Evolutionary conservation across 2,113 vertebrate species (phyloP), one percentile per base, ranked within the genome.

Genomic region (Dunckerocampus dactyliophorus): DNA sequence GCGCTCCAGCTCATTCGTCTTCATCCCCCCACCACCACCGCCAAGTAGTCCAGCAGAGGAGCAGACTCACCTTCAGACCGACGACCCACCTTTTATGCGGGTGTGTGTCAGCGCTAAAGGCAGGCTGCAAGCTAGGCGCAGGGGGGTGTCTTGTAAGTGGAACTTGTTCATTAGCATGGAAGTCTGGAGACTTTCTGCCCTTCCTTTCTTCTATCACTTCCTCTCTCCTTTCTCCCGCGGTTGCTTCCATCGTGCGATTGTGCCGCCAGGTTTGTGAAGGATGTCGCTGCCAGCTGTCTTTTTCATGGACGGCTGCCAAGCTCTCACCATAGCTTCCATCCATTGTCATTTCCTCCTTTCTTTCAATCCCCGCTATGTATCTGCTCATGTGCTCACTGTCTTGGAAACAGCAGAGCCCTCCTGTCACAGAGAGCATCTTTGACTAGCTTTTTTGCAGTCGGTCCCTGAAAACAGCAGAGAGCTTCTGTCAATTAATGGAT

Each of bases 201-300:
- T 67, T 63, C 72, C 78, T 68, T 60, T 51, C 70, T 72, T 69
- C 12, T 43, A 12, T 43, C 62, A 71, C 58, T 74, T 37, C 31
- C 55, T 63, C 62, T 54, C 67, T 58, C 34, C 14, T 6, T 58
- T 84, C 85, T 87, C 82, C 80, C 59, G 86, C 81, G 88, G 81
- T 77, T 74, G 74, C 65, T 76, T 75, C 79, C 74, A 85, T 80
- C 67, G 78, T 62, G 67, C 74, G 59, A 65, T 69, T 76, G 81
- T 66, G 66, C 85, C 85, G 77, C 85, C 81, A 79, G 85, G 83
- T 89, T 85, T 88, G 85, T 85, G 88, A 88, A 90, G 88, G 87
- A 88, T 90, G 85, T 85, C 85, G 39, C 75, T 82, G 89, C 87
- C 89, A 91, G 89, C 89, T 92, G 90, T 90, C 90, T 80, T 82